phyloP scores from a whole-genome alignment of 2,113 vertebrate species.

The Platysternon megacephalum region DNA sequence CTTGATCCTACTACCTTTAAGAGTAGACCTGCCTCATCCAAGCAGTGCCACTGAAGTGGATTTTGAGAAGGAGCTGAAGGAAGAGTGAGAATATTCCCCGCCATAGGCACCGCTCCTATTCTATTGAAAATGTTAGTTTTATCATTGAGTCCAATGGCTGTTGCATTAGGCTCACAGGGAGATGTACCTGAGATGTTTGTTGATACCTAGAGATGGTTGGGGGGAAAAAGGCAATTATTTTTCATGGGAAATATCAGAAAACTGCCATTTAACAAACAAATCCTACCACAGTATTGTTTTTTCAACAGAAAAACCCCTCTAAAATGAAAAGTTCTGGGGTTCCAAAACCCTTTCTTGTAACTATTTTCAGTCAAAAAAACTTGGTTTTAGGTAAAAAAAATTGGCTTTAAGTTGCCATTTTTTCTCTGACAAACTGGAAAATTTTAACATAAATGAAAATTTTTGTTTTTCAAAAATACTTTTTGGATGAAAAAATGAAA shows the following conservation, averaged over 20 bases:
- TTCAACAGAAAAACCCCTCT: neutral
- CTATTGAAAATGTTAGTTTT: neutral
- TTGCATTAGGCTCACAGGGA: neutral
- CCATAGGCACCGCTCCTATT: rapidly evolving
- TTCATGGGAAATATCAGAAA: neutral
- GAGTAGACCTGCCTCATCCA: neutral
- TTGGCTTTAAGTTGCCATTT: neutral
- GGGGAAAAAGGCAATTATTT: neutral
- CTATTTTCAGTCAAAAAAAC: neutral
- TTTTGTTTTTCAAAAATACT: neutral
- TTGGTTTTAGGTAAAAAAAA: neutral
- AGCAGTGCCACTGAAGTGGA: neutral
- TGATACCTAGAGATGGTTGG: neutral
- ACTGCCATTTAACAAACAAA: neutral
- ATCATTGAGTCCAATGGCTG: neutral
- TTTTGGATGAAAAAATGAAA: neutral
- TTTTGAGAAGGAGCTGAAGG: neutral
- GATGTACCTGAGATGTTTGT: neutral
- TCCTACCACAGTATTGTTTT: neutral
- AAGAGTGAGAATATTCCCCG: neutral
- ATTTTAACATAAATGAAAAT: neutral
- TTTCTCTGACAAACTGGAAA: neutral
- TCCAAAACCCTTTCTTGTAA: neutral
- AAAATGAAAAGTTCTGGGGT: neutral
- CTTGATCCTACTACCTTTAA: neutral